Evolutionary conservation across 1,140 invertebrate species (phyloP).

Genomic region (honey bee (Apis mellifera)): DNA sequence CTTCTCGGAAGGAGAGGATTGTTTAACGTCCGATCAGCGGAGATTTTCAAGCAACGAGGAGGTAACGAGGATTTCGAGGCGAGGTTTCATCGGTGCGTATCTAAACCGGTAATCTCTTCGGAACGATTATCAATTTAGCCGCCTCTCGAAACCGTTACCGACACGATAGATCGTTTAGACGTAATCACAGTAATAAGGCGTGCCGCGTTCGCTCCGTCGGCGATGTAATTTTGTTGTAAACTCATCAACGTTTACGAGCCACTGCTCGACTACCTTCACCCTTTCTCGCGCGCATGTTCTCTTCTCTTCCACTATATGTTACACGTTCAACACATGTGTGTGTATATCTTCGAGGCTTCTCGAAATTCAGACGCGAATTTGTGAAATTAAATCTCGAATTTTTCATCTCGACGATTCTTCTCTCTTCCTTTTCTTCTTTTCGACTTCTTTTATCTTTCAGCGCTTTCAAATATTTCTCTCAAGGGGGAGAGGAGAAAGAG

Average conservation of each 20-base stretch:
- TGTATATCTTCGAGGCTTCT: background rate
- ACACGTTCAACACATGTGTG: slow-evolving; percentile 50
- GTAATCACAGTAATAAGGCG: slow-evolving; percentile 54
- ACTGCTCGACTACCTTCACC: background rate
- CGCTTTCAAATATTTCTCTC: background rate
- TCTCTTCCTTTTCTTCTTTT: too few species aligned
- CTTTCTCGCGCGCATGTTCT: background rate
- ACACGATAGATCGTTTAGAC: slow-evolving; percentile 55
- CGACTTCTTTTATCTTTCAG: too few species aligned
- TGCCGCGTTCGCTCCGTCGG: slow-evolving; percentile 16
- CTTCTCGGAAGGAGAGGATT: background rate
- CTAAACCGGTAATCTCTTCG: slow-evolving; percentile 21
- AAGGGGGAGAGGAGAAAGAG: background rate
- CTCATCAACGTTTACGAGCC: slow-evolving; percentile 54
- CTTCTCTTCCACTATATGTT: background rate
- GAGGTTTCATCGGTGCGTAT: background rate
- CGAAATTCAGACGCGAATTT: background rate
- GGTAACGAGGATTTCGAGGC: background rate
- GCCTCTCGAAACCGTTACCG: slow-evolving; percentile 30
- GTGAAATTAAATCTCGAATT: slow-evolving; percentile 7
- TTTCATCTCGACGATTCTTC: background rate
- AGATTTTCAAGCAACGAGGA: slow-evolving; percentile 16
- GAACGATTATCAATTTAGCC: slow-evolving; percentile 58
- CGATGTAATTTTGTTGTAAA: slow-evolving; percentile 54
- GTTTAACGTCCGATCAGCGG: background rate